Base-by-base conservation (phyloP, 2,888 invertebrate genomes). In the Phrixothrix hirtus region DNA sequence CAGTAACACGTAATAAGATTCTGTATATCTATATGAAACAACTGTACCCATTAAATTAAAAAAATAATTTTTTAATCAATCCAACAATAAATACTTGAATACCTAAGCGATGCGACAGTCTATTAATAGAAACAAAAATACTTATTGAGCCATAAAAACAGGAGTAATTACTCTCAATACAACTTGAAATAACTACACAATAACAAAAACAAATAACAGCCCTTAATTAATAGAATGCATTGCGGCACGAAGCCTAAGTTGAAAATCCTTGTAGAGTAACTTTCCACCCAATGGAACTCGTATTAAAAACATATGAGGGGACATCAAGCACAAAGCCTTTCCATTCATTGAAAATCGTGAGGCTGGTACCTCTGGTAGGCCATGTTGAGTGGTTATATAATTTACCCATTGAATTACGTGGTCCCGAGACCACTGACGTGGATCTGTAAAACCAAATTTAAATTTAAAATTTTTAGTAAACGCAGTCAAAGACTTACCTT, bases 281-380 rank as follows among this genome's bases (percentile, higher is more conserved):
- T 84, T 83, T 6, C 88, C 88, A 0, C 83, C 83, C 1, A 81
- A 72, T 0, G 88, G 88, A 25, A 88, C 88, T 31, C 89, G 75
- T 55, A 80, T 79, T 1, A 83, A 78, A 75, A 88, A 89, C 89
- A 89, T 89, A 41, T 84, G 83, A 7, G 82, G 78, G n/a, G 83
- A 81, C 89, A 89, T 89, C 43, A 89, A 79, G 59, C 89, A 89
- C 2, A 89, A 75, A 0, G 87, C 89, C 73, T 89, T 89, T 37
- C 89, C 89, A 73, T 89, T 89, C 88, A 89, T 89, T 0, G 84
- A 83, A 74, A 89, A 89, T 57, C 88, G 77, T 57, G 82, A 81
- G 0, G 77, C 72, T 1, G 79, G 77, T 16, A 81, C 75, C 50
- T 82, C 80, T 0, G 83, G 81, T 0, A 82, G 73, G 1, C 80